Evolutionary conservation across 2,888 invertebrate genomes (phyloP).

Genomic region (Thalpophila matura): DNA sequence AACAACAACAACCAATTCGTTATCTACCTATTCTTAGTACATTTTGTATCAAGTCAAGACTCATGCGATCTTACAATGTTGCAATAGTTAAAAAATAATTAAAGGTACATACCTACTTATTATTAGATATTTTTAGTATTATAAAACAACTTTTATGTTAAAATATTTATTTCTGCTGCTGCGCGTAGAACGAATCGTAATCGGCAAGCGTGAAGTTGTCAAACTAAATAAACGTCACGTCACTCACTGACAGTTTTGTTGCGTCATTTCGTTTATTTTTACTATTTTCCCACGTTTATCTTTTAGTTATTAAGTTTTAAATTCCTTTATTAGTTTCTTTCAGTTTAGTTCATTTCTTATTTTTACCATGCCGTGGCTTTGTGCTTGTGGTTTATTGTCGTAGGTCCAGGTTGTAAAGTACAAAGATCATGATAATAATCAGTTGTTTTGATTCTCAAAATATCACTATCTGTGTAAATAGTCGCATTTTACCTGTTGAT

Average conservation of each 20-base stretch:
- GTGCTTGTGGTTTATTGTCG: slow-evolving; percentile 1
- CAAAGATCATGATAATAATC: slow-evolving; percentile 41
- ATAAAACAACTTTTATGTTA: too few species aligned
- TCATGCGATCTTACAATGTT: too few species aligned
- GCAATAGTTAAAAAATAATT: too few species aligned
- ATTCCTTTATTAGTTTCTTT: background rate
- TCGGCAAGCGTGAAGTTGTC: slow-evolving; percentile 38
- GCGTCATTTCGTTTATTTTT: slow-evolving; percentile 74
- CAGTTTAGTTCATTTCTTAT: slow-evolving; percentile 5
- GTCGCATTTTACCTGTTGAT: slow-evolving; percentile 25
- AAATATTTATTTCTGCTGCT: too few species aligned
- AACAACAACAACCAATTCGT: too few species aligned
- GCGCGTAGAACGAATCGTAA: slow-evolving; percentile 32
- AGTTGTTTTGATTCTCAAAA: slow-evolving; percentile 60
- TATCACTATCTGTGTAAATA: slow-evolving; percentile 53
- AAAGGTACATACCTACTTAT: background rate
- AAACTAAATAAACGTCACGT: slow-evolving; percentile 41
- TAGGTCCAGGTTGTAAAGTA: slow-evolving; percentile 9
- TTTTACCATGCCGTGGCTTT: slow-evolving; percentile 1
- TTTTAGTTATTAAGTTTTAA: slow-evolving; percentile 38
- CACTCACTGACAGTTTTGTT: slow-evolving; percentile 70
- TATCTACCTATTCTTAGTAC: too few species aligned
- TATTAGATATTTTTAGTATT: background rate
- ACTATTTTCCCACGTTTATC: slow-evolving; percentile 74
- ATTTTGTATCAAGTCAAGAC: too few species aligned